Conservation (phyloP, 2,888 invertebrate species). For the Machimus atricapillus region DNA sequence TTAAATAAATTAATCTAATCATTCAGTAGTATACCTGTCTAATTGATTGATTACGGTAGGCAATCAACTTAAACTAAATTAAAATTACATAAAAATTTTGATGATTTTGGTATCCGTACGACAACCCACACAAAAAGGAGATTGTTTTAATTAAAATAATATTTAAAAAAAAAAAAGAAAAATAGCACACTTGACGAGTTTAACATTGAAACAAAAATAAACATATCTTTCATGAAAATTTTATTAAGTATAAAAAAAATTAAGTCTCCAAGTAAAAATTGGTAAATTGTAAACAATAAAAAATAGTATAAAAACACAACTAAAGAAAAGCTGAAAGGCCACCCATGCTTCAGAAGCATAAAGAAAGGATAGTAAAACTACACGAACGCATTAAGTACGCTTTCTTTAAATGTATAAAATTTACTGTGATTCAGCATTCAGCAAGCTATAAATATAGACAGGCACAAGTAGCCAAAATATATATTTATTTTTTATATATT, state of each 20-base stretch:
- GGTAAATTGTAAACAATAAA: neutral
- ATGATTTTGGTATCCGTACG: neutral
- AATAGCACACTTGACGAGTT: neutral
- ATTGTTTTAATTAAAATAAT: neutral
- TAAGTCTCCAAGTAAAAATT: neutral
- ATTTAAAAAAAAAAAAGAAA: neutral
- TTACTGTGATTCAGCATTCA: conserved; percentile 31
- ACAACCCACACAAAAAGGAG: conserved; percentile 31
- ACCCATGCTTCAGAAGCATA: conserved; percentile 36
- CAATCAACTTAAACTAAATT: neutral
- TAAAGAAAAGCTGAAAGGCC: conserved; percentile 31
- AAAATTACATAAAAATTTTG: neutral
- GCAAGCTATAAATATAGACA: conserved; percentile 28
- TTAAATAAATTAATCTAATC: neutral
- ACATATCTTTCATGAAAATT: neutral
- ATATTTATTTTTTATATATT: neutral
- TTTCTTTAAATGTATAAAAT: neutral
- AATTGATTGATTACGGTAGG: neutral
- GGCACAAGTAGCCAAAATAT: conserved; percentile 22
- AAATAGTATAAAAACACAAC: neutral
- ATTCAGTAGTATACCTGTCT: neutral
- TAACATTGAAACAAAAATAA: neutral
- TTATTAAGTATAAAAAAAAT: neutral
- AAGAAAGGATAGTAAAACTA: conserved; percentile 30
- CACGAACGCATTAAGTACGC: conserved; percentile 24